Evolutionary conservation across 2,888 invertebrate genomes (phyloP).

Genomic region (Neuroscelio doddi): DNA sequence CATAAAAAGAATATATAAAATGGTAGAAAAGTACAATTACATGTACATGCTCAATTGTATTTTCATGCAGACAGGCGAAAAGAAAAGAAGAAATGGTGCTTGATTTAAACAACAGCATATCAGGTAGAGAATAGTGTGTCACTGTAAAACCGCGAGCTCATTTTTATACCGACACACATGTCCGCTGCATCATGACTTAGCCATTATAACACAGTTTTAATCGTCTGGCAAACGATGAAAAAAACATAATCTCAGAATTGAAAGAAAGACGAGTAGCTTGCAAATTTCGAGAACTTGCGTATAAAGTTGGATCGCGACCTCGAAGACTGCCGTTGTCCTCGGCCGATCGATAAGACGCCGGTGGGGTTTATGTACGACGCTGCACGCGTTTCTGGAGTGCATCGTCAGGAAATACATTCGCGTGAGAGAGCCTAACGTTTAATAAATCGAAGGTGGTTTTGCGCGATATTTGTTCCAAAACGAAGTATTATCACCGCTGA

Average conservation of each 20-base stretch:
- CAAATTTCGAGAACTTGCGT: constrained; percentile 4
- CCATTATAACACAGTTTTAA: not conserved
- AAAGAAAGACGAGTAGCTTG: too few species aligned
- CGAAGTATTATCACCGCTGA: not conserved
- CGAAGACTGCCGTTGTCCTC: constrained; percentile 13
- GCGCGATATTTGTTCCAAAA: not conserved
- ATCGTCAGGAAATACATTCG: constrained; percentile 2
- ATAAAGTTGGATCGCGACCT: constrained; percentile 3
- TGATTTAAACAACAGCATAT: too few species aligned
- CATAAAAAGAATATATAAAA: too few species aligned
- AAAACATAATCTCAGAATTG: too few species aligned
- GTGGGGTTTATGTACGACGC: constrained; percentile 2
- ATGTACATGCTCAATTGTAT: too few species aligned
- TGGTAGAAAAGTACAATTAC: too few species aligned
- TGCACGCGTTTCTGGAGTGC: constrained; percentile 2
- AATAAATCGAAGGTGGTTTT: not conserved
- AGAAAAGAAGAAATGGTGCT: too few species aligned
- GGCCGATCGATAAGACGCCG: constrained; percentile 4
- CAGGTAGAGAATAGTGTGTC: too few species aligned
- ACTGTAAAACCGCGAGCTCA: too few species aligned
- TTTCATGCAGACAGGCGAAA: too few species aligned
- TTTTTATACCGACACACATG: too few species aligned
- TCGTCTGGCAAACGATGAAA: not conserved
- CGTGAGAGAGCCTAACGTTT: not conserved
- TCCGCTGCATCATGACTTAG: too few species aligned